Conservation (phyloP, 2,797 vertebrate species). For the Thaleichthys pacificus region DNA sequence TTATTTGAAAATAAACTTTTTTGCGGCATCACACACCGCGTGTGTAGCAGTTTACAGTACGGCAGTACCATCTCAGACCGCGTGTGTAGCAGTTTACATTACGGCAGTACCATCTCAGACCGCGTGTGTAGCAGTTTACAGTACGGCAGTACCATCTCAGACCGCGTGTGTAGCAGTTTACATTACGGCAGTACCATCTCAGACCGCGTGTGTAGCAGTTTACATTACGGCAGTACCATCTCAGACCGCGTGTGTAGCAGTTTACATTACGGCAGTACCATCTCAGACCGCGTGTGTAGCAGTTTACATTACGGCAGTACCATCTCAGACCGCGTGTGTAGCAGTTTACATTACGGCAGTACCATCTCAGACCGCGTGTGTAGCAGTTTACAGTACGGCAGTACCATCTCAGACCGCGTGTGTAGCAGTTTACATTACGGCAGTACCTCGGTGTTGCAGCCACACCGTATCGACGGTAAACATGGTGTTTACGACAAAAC, state of each 20-base stretch:
- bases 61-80: conserved; percentile 7
- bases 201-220: no score
- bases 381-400: conserved; percentile 26
- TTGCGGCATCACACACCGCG: conserved; percentile 13
- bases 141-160: no score
- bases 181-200: no score
- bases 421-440: conserved; percentile 24
- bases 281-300: conserved; percentile 29
- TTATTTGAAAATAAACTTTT: conserved; percentile 28
- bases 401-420: conserved; percentile 30
- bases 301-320: conserved; percentile 26
- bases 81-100: no score
- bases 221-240: no score
- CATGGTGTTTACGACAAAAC: neutral
- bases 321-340: conserved; percentile 25
- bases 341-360: conserved; percentile 25
- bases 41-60: no score
- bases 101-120: no score
- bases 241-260: no score
- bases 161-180: no score
- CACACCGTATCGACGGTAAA: conserved; percentile 11
- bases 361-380: conserved; percentile 26
- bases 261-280: conserved; percentile 16
- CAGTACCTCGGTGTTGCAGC: conserved; percentile 20
- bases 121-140: no score